Evolutionary conservation across 2,888 invertebrate species (phyloP).

Genomic region (Deilephila elpenor): DNA sequence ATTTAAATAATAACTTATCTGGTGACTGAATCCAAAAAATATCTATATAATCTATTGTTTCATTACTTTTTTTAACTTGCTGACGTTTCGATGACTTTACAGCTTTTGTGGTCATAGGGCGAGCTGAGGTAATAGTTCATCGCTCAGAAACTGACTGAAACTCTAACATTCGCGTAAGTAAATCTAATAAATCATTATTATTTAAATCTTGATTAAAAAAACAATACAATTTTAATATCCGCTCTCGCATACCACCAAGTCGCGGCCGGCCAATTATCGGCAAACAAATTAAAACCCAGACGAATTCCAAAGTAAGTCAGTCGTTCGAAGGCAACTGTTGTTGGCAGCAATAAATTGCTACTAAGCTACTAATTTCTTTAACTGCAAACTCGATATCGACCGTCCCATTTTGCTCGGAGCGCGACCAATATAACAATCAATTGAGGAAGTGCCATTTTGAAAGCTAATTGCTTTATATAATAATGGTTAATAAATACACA

Average conservation of each 20-base stretch:
- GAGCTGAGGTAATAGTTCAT: too few species aligned
- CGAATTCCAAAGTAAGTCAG: constrained; percentile 54
- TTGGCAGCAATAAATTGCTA: constrained; percentile 58
- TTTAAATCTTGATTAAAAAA: not conserved
- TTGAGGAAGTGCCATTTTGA: constrained; percentile 11
- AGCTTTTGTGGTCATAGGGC: too few species aligned
- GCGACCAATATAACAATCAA: not conserved
- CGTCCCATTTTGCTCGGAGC: constrained; percentile 35
- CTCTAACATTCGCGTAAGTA: too few species aligned
- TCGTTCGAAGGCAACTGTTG: constrained; percentile 54
- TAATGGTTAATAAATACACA: not conserved
- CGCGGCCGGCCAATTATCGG: constrained; percentile 50
- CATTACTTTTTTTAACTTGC: too few species aligned
- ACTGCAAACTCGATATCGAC: constrained; percentile 49
- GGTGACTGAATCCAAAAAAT: too few species aligned
- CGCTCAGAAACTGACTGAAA: too few species aligned
- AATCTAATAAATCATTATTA: too few species aligned
- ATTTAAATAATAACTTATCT: too few species aligned
- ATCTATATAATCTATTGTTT: too few species aligned
- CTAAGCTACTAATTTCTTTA: constrained; percentile 62
- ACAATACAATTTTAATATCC: not conserved
- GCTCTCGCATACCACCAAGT: constrained; percentile 30
- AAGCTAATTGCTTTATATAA: constrained; percentile 22
- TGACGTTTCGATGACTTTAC: too few species aligned
- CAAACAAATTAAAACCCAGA: constrained; percentile 55